Evolutionary conservation across 1,140 invertebrate genomes (phyloP).

Genomic region (Myzus persicae): DNA sequence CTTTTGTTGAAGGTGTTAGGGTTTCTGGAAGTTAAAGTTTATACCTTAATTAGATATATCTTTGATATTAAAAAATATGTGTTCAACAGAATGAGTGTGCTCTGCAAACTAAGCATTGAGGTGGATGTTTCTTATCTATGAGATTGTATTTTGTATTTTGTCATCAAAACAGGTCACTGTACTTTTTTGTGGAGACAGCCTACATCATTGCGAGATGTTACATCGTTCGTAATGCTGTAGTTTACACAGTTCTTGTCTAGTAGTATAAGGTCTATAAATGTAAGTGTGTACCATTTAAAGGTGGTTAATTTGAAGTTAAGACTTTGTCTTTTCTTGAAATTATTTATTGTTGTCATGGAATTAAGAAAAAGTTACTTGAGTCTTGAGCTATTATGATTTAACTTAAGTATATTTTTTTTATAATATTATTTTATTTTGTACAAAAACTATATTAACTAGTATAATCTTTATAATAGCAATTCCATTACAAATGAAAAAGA

Average conservation of each 20-base stretch:
- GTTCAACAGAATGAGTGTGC: neutral
- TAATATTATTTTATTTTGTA: neutral
- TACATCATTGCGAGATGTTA: too few relatives aligned
- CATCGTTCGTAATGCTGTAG: too few relatives aligned
- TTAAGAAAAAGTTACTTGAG: neutral
- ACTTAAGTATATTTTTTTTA: neutral
- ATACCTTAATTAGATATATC: neutral
- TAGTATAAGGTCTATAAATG: too few relatives aligned
- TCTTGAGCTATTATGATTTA: neutral
- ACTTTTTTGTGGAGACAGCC: too few relatives aligned
- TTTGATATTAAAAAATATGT: neutral
- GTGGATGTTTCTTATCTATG: neutral
- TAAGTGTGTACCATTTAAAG: neutral
- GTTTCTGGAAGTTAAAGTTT: neutral
- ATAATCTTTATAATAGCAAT: neutral
- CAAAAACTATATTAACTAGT: neutral
- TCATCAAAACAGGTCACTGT: too few relatives aligned
- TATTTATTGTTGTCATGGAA: neutral
- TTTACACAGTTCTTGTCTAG: too few relatives aligned
- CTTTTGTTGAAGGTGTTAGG: neutral
- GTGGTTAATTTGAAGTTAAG: neutral
- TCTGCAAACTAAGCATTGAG: neutral
- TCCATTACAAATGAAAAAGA: slow-evolving; percentile 63
- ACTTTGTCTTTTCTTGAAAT: neutral
- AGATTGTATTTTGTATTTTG: too few relatives aligned